Base-by-base conservation (phyloP, 2,113 vertebrate genomes). In the Rhynchomys soricoides region DNA sequence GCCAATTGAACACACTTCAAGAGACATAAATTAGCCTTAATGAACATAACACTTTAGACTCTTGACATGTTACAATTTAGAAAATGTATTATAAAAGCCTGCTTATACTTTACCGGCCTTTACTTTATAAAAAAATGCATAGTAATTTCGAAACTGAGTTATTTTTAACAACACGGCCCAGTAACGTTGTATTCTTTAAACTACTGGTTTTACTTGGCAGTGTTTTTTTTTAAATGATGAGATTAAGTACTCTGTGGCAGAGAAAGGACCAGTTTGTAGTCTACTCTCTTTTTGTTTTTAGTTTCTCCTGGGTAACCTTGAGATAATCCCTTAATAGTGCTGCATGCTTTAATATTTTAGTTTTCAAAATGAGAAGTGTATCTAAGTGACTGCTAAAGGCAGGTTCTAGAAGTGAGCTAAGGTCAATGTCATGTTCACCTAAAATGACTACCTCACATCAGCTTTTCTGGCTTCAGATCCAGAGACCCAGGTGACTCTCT, bases 11-110 rank as follows among this genome's bases (percentile, higher is more conserved):
- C 40, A 62, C 16, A 79, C 40, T 95, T 97, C 19, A 86, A 81
- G 87, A 95, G 66, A 73, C 34, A 79, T 78, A 92, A 91, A 86
- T 88, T 94, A 96, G 96, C 70, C 45, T 92, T 92, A 90, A 93
- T 85, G 94, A 95, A 86, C 34, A 70, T 75, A 43, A 86, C 11
- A 93, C 17, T 95, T 91, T 83, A 94, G 29, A 85, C 17, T 88
- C 37, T 94, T n/a, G 37, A 91, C 90, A 88, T 86, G 50, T 90
- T 87, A 83, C 17, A 86, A 50, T 77, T 96, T 91, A 89, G 66
- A 95, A 94, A 94, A 89, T 59, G 40, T 82, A 37, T 91, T 90
- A 4, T 96, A 91, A 89, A 95, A 91, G 7, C 62, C 62, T 91
- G 3, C 34, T 64, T 91, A 75, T 75, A 45, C 13, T 94, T 96